Evolutionary conservation across 2,797 vertebrate genomes (phyloP).

Genomic region (Xerus rutilus): DNA sequence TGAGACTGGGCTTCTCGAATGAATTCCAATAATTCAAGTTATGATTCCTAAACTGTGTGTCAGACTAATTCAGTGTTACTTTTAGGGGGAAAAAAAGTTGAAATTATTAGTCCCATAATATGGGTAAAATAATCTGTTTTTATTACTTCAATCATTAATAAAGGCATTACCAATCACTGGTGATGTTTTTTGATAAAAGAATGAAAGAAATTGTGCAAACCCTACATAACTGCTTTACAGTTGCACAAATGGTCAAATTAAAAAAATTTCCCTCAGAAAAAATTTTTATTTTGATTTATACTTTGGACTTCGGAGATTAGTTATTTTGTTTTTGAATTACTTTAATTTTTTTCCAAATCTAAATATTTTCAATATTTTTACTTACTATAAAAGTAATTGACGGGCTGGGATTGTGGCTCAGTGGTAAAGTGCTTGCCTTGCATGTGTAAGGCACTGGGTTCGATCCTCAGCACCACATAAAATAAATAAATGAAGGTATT

Average conservation of each 20-base stretch:
- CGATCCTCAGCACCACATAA: too few relatives aligned
- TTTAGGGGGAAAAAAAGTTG: conserved; percentile 32
- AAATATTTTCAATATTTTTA: conserved; percentile 30
- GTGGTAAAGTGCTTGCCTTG: too few relatives aligned
- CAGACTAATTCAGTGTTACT: conserved; percentile 75
- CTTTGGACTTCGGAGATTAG: background rate
- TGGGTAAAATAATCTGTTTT: conserved; percentile 46
- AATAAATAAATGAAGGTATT: too few relatives aligned
- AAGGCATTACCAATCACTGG: conserved; percentile 27
- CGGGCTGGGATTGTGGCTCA: too few relatives aligned
- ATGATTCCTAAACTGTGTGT: conserved; percentile 72
- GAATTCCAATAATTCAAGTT: conserved; percentile 83
- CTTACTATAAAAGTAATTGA: conserved; percentile 42
- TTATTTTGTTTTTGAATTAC: background rate
- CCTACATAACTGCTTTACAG: background rate
- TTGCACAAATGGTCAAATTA: background rate
- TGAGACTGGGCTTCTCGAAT: conserved; percentile 70
- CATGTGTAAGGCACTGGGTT: too few relatives aligned
- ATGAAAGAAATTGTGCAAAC: conserved; percentile 33
- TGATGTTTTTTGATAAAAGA: conserved; percentile 35
- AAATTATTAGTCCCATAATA: conserved; percentile 54
- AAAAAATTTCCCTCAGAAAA: conserved; percentile 6
- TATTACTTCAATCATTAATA: conserved; percentile 63
- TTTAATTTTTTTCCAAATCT: background rate
- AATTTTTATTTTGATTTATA: background rate